Base-by-base conservation (phyloP, 2,113 vertebrate genomes). In the Hyaena hyaena region DNA sequence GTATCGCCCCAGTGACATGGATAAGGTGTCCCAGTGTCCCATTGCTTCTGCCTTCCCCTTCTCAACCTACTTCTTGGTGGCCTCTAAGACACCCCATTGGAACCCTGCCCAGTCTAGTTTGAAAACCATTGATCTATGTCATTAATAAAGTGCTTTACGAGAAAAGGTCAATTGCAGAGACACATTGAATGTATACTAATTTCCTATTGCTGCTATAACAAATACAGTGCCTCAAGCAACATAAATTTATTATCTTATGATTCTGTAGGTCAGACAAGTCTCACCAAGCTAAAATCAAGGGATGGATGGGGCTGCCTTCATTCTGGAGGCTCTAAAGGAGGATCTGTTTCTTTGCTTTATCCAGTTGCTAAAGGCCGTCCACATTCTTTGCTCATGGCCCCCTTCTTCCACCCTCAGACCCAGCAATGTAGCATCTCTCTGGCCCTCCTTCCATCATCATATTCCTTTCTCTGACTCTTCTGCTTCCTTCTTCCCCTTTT, bases 161-260 rank as follows among this genome's bases (percentile, higher is more conserved):
- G 39, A 8, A 93, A 87, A 95, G 11, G 4, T 21, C 68, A 87
- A 31, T n/a, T 66, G 39, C 45, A 95, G 81, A 94, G 65, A 95
- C 0, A 15, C 50, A 48, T 10, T 15, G 63, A 66, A 65, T n/a
- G 0, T 87, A 35, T 55, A 33, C 86, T 93, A 24, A 15, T 68
- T 92, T 95, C 85, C 48, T 73, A 10, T 53, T 48, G 35, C 35
- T 93, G 16, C 39, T 92, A 3, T 83, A 63, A 79, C 53, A 92
- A 79, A 63, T 24, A 24, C 33, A 81, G 21, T 77, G 58, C 35
- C 58, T 90, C 48, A 71, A 82, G 55, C 73, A 45, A 28, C 45
- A 58, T 26, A 76, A 8, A 19, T 28, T 2, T 84, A 50, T 74
- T 58, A 55, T 69, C 84, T 66, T 48, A 66, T 0, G 53, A 7